These are phyloP conservation scores for Kuschelorhynchus macadamiae DNA, from an alignment of 2,888 invertebrate genomes.

Conservation along the genomic window DNA sequence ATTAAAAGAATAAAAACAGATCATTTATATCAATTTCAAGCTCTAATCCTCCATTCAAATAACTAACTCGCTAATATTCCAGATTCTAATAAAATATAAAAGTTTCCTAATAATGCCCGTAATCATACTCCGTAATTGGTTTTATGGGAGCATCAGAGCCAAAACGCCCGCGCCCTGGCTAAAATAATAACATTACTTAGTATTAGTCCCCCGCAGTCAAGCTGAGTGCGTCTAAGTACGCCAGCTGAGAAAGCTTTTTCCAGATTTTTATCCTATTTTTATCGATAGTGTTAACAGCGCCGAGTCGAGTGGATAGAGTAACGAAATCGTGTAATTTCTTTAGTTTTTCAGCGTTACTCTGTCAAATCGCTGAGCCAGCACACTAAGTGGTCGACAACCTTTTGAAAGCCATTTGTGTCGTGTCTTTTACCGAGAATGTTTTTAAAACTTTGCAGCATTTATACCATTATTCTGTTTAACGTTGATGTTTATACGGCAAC, in stretches of 20 bases:
- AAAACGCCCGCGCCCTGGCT: not conserved
- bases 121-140: too few relatives aligned
- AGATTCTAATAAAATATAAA: too few relatives aligned
- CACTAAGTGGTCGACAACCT: constrained; percentile 27
- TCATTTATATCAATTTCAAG: too few relatives aligned
- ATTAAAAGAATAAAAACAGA: too few relatives aligned
- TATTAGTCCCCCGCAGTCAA: constrained; percentile 11
- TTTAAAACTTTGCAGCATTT: too few relatives aligned
- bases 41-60: too few relatives aligned
- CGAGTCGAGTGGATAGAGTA: constrained; percentile 9
- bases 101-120: too few relatives aligned
- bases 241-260: constrained; percentile 17
- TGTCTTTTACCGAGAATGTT: constrained; percentile 3
- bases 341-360: constrained; percentile 13
- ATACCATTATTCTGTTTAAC: too few relatives aligned
- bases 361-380: not conserved
- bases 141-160: too few relatives aligned
- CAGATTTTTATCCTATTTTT: constrained; percentile 25
- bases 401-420: constrained; percentile 5
- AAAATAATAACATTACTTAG: constrained; percentile 4
- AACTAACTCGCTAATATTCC: too few relatives aligned
- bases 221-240: constrained; percentile 8
- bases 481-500: too few relatives aligned
- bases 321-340: constrained; percentile 17
- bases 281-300: constrained; percentile 17